Base-by-base conservation (phyloP, 2,888 invertebrate species). In the Hypolimnas misippus region DNA sequence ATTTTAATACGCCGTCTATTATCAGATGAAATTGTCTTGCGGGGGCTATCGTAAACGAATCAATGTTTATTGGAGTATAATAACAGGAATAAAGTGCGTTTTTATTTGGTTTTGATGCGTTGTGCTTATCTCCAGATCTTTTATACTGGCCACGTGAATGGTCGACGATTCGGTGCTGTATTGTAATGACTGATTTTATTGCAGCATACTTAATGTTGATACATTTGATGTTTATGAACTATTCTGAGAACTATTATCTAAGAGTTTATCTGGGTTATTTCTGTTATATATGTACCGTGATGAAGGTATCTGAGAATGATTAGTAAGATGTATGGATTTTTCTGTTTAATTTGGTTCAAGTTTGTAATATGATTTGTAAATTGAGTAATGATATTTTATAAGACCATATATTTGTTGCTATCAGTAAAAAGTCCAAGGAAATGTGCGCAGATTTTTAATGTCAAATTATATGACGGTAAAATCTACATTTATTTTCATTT, bases 41-140 rank as follows among this genome's bases (percentile, higher is more conserved):
- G 73, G 42, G 70, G 68, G 66, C 64, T 65, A 63, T 73, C 75
- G 72, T 78, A 81, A 81, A 82, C 70, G 67, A 71, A 63, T 68
- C 70, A 70, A 76, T 76, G 78, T 86, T 90, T 90, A 90, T 87
- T 86, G 83, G 75, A 78, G 77, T 78, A 83, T 88, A 86, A 88
- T 91, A 88, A 87, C 86, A 77, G 80, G 78, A 76, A 81, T 81
- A 79, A 84, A 83, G 86, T 83, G 82, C 82, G 76, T 76, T 84
- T 86, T 86, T 84, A 85, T 84, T 81, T 77, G 75, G 80, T 76
- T 83, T 81, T 79, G 83, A 85, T 85, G 80, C 77, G 79, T 80
- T 82, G 73, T 85, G 86, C 42, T 88, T 88, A 88, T 87, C 89
- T 83, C 77, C 65, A 69, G 72, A 83, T 86, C 74, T 81, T 83